Percentiles rank a stretch among this genome's conserved stretches.
These are phyloP conservation scores for Orthonychiurus folsomi DNA, from an alignment of 2,888 invertebrate species.

Conservation along the genomic window DNA sequence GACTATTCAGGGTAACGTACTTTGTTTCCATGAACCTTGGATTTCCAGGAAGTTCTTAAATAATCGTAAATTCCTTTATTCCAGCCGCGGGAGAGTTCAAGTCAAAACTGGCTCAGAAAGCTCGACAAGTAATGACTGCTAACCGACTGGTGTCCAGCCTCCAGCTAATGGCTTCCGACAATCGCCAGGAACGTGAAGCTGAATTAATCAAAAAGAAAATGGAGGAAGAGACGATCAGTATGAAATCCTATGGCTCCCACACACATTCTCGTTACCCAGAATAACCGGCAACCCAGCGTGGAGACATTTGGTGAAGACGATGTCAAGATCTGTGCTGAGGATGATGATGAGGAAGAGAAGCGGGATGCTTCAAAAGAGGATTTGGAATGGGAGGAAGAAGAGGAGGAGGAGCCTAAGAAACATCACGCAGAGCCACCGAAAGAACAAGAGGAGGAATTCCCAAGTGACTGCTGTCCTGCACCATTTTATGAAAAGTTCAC, in stretches of 20 bases:
- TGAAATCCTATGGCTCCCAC: conserved; percentile 39
- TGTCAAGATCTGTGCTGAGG: conserved; percentile 15
- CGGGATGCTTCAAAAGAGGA: conserved; percentile 86
- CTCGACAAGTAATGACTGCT: conserved; percentile 37
- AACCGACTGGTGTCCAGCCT: conserved; percentile 37
- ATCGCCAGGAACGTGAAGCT: conserved; percentile 21
- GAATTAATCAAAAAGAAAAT: conserved; percentile 24
- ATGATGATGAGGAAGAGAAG: conserved; percentile 58
- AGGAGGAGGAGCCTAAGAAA: conserved; percentile 46
- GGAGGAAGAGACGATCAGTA: conserved; percentile 30
- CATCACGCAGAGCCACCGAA: conserved; percentile 24
- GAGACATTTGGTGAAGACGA: conserved; percentile 66
- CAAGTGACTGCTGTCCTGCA: conserved; percentile 88
- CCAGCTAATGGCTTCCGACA: conserved; percentile 27
- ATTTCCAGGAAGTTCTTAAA: too few relatives aligned
- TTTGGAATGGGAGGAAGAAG: conserved; percentile 54
- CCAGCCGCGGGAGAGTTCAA: conserved; percentile 24
- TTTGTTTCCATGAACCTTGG: too few relatives aligned
- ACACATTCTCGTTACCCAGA: conserved; percentile 26
- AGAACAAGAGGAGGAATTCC: conserved; percentile 55
- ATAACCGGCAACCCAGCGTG: conserved; percentile 43
- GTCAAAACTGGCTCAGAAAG: conserved; percentile 35
- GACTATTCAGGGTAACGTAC: conserved; percentile 19
- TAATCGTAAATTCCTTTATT: conserved; percentile 3
- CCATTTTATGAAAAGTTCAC: conserved; percentile 78